Base-by-base conservation (phyloP, 2,888 invertebrate species). In the Apomyelois bistriatella region DNA sequence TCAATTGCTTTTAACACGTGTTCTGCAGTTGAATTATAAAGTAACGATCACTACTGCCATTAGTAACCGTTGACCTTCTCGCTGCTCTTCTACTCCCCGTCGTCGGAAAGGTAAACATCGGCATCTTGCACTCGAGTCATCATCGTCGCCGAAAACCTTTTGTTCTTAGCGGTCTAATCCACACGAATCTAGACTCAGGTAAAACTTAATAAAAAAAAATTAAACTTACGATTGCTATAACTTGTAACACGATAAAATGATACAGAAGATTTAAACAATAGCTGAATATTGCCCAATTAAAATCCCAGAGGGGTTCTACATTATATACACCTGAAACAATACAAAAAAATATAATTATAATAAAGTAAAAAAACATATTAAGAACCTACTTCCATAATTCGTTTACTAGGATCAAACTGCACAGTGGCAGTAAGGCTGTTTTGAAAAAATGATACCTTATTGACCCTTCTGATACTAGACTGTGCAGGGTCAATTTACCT, bases 171-270 rank as follows among this genome's bases (percentile, higher is more conserved):
- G n/a, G n/a, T n/a, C n/a, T n/a, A n/a, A 28, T 28, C 32, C 32
- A 8, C 3, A 32, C 32, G 8, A 32, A 22, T 32, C 7, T 32
- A 8, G 7, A 32, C 1, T 32, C 32, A 1, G 1, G 10, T 2
- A 8, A 32, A 10, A 3, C 10, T 9, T 10, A 32, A 9, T 8
- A 9, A 53, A 16, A 35, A 35, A 16, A 53, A 28, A 12, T 37
- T 42, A 7, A 72, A 91, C 92, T 92, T 84, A 93, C 92, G 65
- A 92, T 92, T 54, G 92, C 93, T 61, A 92, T 92, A 54, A 91
- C 76, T 87, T 96, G 96, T 63, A 97, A 91, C 61, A 97, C 79
- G 61, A 93, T 89, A 78, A 96, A 98, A 83, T 98, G 97, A 85
- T 97, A 98, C 53, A 95, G 85, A 59, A 96, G 84, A 85, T 96